Evolutionary conservation across 37 sponge, comb jelly and placozoan species (phyloP), one percentile per base, ranked within the genome.

Genomic region (Bolinopsis microptera): DNA sequence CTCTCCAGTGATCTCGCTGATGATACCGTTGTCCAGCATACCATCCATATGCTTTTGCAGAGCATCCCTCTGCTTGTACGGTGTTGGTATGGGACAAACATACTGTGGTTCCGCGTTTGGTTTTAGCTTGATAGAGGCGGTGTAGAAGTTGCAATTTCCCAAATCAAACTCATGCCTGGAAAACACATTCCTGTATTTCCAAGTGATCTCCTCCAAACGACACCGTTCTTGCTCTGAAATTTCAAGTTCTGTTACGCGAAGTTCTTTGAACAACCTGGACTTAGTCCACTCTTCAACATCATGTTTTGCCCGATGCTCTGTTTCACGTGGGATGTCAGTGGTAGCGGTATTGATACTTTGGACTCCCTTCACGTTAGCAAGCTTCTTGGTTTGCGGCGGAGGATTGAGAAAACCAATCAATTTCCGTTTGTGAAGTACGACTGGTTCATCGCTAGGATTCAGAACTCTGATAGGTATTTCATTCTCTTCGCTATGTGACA

Each of bases 121-220:
- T 33, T 80, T 80, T 21, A 80, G 83, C 13, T 27, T 80, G 36
- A 80, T 80, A 35, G 31, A 22, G 5, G 83, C 83, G 13, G 36
- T 32, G 83, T 36, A 80, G 36, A 80, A 80, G 83, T 80, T 80
- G 83, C 83, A 80, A 22, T 32, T 80, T 23, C 83, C 83, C 23
- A 80, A 80, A 80, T 80, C 83, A 23, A 80, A 80, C 5, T 80
- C 83, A 38, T 80, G 83, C 35, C 35, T 80, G 8, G 83, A 80
- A 38, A 80, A 80, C 38, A 35, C 38, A 38, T 80, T 27, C 38
- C 83, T 80, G 36, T 80, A 38, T 27, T 22, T 8, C 83, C 83
- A 80, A 35, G 35, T 35, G 16, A 80, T 27, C 13, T 80, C 38
- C 83, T 80, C 35, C 36, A 80, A 80, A 21, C 83, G 31, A n/a